Evolutionary conservation across 92 coral and sea anemone species (phyloP), one percentile per base, ranked within the genome.

Genomic region (Palythoa caribaeorum): DNA sequence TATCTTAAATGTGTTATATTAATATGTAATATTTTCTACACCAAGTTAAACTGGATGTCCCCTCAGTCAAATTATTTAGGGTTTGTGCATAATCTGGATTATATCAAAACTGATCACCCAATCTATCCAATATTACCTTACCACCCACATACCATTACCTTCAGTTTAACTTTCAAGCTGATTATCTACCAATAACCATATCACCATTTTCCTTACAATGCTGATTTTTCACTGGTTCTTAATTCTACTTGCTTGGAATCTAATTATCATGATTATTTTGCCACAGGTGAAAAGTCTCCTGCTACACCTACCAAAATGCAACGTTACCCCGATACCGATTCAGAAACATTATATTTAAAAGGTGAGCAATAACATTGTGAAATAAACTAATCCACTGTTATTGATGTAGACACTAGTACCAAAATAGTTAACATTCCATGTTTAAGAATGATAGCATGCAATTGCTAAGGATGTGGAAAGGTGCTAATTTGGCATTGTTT

Each of bases 401-500:
- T 12, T 13, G 65, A 57, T 57, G 17, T 57, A 57, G 16, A 57
- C 65, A 57, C 65, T 14, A 57, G n/a, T 3, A 57, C 65, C 65
- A 57, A 57, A 57, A 57, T 57, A 57, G 65, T 57, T 57, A 15
- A 57, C 17, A 57, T 57, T 57, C 65, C 16, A 57, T 13, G 65
- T 57, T 57, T 57, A 57, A 57, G 65, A 57, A 57, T 57, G 65
- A 57, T 57, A 57, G 65, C 81, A 44, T 44, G 81, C 63, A 36
- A 44, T 77, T 77, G 47, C 54, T 77, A 15, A 13, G 50, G 54
- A 44, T 77, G 81, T 77, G 12, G 63, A 77, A 77, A 57, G n/a
- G 65, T 13, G 65, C 81, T 36, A 77, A 36, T 77, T 77, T 77
- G 50, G 54, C 35, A 38, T 44, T 77, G 50, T 78, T 78, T 78